Conservation (phyloP, 2,888 invertebrate genomes). For the Noctua janthe region DNA sequence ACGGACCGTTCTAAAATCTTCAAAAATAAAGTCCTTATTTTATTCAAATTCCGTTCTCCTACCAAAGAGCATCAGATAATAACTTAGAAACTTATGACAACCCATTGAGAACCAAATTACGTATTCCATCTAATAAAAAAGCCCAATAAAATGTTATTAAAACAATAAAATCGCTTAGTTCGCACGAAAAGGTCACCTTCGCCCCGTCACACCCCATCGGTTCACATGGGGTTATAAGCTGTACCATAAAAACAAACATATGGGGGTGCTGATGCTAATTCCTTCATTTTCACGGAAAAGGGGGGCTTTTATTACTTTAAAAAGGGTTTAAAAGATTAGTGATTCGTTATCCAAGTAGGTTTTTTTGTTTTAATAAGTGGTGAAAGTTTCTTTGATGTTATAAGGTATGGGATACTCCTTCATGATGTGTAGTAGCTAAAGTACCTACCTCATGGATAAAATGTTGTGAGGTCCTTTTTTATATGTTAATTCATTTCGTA, state of each 20-base stretch:
- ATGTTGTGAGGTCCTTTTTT: neutral
- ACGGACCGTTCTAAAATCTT: neutral
- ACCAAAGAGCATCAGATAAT: constrained; percentile 15
- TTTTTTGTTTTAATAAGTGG: neutral
- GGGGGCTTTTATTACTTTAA: constrained; percentile 7
- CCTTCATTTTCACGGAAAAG: constrained; percentile 32
- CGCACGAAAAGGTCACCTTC: constrained; percentile 60
- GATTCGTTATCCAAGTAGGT: neutral
- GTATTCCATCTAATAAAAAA: constrained; percentile 52
- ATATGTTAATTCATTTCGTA: neutral
- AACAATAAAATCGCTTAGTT: constrained; percentile 45
- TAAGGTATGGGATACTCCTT: neutral
- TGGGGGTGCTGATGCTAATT: constrained; percentile 35
- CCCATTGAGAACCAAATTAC: constrained; percentile 26
- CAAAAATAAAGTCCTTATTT: constrained; percentile 3
- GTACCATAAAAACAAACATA: constrained; percentile 48
- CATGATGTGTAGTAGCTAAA: neutral
- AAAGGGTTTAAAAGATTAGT: constrained; percentile 33
- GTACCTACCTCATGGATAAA: neutral
- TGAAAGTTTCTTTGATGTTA: neutral
- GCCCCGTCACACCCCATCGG: constrained; percentile 51
- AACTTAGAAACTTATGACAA: constrained; percentile 25
- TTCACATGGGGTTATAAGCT: constrained; percentile 48
- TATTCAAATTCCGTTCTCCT: neutral
- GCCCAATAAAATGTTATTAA: constrained; percentile 47